phyloP scores from a whole-genome alignment of 92 coral and sea anemone genomes.

The Parazoanthus darwini region DNA sequence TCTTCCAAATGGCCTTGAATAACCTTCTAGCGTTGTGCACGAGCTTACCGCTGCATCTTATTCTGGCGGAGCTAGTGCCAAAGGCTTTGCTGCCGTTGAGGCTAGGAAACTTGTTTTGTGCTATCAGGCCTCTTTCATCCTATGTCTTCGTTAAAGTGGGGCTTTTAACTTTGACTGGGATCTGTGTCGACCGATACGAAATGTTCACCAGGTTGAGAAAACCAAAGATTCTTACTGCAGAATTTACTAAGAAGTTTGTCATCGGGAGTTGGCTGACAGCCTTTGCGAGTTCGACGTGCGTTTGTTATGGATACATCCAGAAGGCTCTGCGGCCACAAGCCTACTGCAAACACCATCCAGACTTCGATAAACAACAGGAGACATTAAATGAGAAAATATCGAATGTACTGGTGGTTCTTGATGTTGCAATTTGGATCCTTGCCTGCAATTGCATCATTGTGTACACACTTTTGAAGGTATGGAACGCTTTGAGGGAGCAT shows the following conservation, averaged over 20 bases:
- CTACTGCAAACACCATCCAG: slow-evolving; percentile 21
- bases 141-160: slow-evolving; percentile 32
- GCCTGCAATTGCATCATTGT: slow-evolving; percentile 10
- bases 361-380: neutral
- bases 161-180: slow-evolving; percentile 35
- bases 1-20: slow-evolving; percentile 39
- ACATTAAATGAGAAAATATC: slow-evolving; percentile 28
- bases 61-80: slow-evolving; percentile 1
- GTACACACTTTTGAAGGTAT: slow-evolving; percentile 30
- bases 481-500: slow-evolving; percentile 28
- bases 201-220: slow-evolving; percentile 31
- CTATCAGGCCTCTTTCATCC: slow-evolving; percentile 5
- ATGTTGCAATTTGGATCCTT: slow-evolving; percentile 25
- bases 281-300: neutral
- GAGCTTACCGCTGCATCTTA: slow-evolving; percentile 25
- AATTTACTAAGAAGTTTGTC: slow-evolving; percentile 20
- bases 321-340: slow-evolving; percentile 14
- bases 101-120: slow-evolving; percentile 16
- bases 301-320: slow-evolving; percentile 27
- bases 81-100: neutral
- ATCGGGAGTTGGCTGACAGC: slow-evolving; percentile 12
- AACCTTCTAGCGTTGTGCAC: slow-evolving; percentile 24
- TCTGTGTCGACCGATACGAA: slow-evolving; percentile 32
- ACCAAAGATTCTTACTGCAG: slow-evolving; percentile 14
- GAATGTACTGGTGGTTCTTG: slow-evolving; percentile 5